Conservation (phyloP, 2,888 invertebrate genomes). For the Thyatira batis region DNA sequence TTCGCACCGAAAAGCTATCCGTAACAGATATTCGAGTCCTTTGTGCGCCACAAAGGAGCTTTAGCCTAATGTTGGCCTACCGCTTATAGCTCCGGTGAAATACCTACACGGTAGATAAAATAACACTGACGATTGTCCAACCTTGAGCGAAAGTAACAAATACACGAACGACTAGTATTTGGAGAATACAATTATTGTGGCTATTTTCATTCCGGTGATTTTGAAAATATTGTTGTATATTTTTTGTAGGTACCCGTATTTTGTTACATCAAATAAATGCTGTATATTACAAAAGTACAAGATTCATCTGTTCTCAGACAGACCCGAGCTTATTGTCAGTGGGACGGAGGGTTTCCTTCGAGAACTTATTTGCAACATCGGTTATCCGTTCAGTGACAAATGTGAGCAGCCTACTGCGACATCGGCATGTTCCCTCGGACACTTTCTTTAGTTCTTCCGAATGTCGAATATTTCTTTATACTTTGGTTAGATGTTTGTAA, state of each 20-base stretch:
- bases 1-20: slow-evolving; percentile 21
- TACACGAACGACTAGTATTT: neutral
- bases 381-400: slow-evolving; percentile 2
- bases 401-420: neutral
- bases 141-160: slow-evolving; percentile 32
- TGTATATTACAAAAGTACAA: neutral
- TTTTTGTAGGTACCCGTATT: neutral
- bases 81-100: neutral
- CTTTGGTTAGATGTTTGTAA: neutral
- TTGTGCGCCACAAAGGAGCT: slow-evolving; percentile 39
- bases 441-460: neutral
- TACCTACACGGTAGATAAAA: slow-evolving; percentile 23
- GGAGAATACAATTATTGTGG: neutral
- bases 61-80: slow-evolving; percentile 25
- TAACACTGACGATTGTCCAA: slow-evolving; percentile 29
- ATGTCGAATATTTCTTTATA: neutral
- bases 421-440: neutral
- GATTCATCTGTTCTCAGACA: neutral
- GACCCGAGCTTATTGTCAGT: neutral
- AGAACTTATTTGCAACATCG: slow-evolving; percentile 1
- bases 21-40: slow-evolving; percentile 22
- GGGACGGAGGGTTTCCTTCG: neutral
- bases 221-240: neutral
- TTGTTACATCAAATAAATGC: neutral
- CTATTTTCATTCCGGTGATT: neutral